Conservation (phyloP, 2,888 invertebrate genomes). For the Bembecia ichneumoniformis region DNA sequence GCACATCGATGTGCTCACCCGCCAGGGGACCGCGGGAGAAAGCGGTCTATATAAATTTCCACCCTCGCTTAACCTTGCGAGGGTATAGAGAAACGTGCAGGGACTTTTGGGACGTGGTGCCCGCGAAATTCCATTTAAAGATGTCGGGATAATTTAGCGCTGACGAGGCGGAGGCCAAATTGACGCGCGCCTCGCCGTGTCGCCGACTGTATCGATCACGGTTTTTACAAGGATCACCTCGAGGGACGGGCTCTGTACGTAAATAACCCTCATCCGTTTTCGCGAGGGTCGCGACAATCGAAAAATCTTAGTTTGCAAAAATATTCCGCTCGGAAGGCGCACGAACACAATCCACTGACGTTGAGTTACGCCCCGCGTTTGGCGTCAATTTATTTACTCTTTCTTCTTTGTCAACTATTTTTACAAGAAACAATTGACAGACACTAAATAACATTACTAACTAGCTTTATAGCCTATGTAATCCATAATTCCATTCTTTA, state of each 20-base stretch:
- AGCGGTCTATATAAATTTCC: conserved; percentile 31
- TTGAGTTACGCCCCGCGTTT: conserved; percentile 17
- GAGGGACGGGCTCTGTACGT: conserved; percentile 39
- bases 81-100: conserved; percentile 25
- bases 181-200: conserved; percentile 54
- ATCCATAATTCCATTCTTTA: too few relatives aligned
- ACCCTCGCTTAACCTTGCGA: conserved; percentile 29
- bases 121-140: conserved; percentile 71
- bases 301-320: conserved; percentile 30
- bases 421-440: conserved; percentile 5
- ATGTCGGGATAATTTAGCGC: conserved; percentile 70
- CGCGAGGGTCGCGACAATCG: conserved; percentile 29
- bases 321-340: conserved; percentile 16
- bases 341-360: conserved; percentile 4
- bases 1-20: conserved; percentile 13
- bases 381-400: conserved; percentile 20
- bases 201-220: conserved; percentile 39
- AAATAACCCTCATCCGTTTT: conserved; percentile 52
- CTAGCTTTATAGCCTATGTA: too few relatives aligned
- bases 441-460: not conserved
- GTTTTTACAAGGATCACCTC: conserved; percentile 37
- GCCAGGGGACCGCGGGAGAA: conserved; percentile 43
- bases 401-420: conserved; percentile 4
- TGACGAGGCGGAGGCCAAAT: conserved; percentile 65
- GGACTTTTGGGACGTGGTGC: conserved; percentile 38